These are phyloP conservation scores for Stegodyphus mimosarum DNA, from an alignment of 1,140 invertebrate species.

Conservation along the genomic window DNA sequence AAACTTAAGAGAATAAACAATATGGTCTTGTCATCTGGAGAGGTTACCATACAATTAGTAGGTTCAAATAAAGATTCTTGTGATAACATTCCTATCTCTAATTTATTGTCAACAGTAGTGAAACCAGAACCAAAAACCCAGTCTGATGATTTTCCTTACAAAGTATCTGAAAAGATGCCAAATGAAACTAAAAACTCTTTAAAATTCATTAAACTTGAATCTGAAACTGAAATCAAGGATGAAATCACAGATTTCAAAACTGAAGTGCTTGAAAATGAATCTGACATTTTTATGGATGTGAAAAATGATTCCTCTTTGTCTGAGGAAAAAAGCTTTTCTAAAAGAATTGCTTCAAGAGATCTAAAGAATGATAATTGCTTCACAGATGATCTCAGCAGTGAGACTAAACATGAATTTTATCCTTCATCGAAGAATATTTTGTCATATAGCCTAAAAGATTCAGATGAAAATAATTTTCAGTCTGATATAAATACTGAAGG, in stretches of 20 bases:
- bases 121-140: conserved; percentile 31
- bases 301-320: neutral
- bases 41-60: conserved; percentile 33
- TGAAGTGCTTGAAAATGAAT: neutral
- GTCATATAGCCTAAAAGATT: conserved; percentile 22
- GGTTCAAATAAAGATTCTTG: conserved; percentile 14
- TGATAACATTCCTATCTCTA: conserved; percentile 44
- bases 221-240: neutral
- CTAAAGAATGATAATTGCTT: conserved; percentile 33
- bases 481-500: conserved; percentile 14
- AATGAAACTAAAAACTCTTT: conserved; percentile 8
- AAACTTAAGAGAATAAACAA: conserved; percentile 42
- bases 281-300: conserved; percentile 15
- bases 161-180: conserved; percentile 13
- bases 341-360: conserved; percentile 26
- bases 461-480: neutral
- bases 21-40: conserved; percentile 29
- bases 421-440: conserved; percentile 1
- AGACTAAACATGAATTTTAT: conserved; percentile 31
- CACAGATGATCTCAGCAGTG: conserved; percentile 5
- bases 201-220: conserved; percentile 34
- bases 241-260: conserved; percentile 23
- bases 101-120: conserved; percentile 17
- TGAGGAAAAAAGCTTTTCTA: conserved; percentile 11
- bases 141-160: conserved; percentile 18